Base-by-base conservation (phyloP, 2,113 vertebrate genomes). In the Phocoena sinus region DNA sequence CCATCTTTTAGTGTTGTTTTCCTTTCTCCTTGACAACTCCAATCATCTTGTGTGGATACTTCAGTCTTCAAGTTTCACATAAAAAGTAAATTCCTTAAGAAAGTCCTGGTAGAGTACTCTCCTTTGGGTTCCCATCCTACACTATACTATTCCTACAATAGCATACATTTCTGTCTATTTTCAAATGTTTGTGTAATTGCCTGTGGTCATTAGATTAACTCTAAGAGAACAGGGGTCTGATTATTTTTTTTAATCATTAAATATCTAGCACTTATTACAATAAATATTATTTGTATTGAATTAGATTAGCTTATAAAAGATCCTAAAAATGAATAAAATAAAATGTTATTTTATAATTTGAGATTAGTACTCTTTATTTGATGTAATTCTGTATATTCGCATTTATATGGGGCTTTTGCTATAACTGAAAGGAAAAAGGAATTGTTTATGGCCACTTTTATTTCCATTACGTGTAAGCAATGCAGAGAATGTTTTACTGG, bases 391-490 rank as follows among this genome's bases (percentile, higher is more conserved):
- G 0, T 28, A 65, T 53, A 33, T 62, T 89, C 36, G 79, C 15
- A 81, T 92, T 85, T 68, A 70, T n/a, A 67, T 47, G 15, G 26
- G 44, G 17, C 23, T 23, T 82, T 86, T 70, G 3, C 33, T 79
- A n/a, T 85, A 89, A 79, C 28, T 36, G 21, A 85, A 89, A 94
- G 47, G 50, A 56, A 94, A 90, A 63, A 70, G 2, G 28, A 73
- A 82, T 74, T 91, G 44, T 93, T 95, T 95, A 91, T 82, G 62
- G 17, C 13, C 10, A 15, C 33, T 93, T 96, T 97, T 91, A 94
- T 94, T 94, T 93, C 86, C 13, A 10, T 81, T 94, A 92, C 41
- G 91, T 28, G 74, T 86, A 96, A 94, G 71, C 73, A 83, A 79
- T 38, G 71, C 60, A 85, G 81, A 67, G 80, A 81, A 38, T 92